These are phyloP conservation scores for Poeciliopsis occidentalis DNA, from an alignment of 2,113 vertebrate genomes.

Conservation along the genomic window DNA sequence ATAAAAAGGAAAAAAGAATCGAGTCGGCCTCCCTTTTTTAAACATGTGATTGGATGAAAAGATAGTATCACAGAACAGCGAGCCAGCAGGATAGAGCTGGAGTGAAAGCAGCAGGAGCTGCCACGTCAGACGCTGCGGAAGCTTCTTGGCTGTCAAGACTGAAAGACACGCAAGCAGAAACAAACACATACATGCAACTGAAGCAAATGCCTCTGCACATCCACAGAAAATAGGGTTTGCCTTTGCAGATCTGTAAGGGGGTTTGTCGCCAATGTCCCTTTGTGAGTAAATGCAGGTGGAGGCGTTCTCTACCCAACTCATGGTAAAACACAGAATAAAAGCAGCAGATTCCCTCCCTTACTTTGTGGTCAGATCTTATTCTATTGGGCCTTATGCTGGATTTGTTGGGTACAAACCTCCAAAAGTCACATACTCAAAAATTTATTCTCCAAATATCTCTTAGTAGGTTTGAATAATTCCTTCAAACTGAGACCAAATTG, in stretches of 20 bases:
- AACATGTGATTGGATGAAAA: slow-evolving; percentile 70
- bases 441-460: slow-evolving; percentile 1
- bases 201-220: slow-evolving; percentile 34
- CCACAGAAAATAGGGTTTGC: slow-evolving; percentile 46
- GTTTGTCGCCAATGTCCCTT: slow-evolving; percentile 54
- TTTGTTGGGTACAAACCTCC: slow-evolving; percentile 37
- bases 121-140: slow-evolving; percentile 78
- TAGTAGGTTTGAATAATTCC: background rate
- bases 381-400: slow-evolving; percentile 39
- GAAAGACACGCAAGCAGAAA: slow-evolving; percentile 40
- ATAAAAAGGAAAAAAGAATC: slow-evolving; percentile 34
- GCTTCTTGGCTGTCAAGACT: slow-evolving; percentile 75
- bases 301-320: slow-evolving; percentile 61
- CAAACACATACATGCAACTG: slow-evolving; percentile 33
- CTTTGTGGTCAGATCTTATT: slow-evolving; percentile 32
- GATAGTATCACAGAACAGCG: slow-evolving; percentile 70
- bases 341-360: slow-evolving; percentile 54
- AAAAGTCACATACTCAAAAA: slow-evolving; percentile 13
- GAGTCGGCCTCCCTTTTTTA: slow-evolving; percentile 60
- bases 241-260: slow-evolving; percentile 53
- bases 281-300: slow-evolving; percentile 66
- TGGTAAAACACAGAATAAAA: slow-evolving; percentile 60
- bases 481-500: slow-evolving; percentile 13
- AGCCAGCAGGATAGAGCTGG: slow-evolving; percentile 72
- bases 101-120: slow-evolving; percentile 69